Evolutionary conservation across 2,113 vertebrate species (phyloP), one percentile per base, ranked within the genome.

Genomic region (Malaclemys terrapin): DNA sequence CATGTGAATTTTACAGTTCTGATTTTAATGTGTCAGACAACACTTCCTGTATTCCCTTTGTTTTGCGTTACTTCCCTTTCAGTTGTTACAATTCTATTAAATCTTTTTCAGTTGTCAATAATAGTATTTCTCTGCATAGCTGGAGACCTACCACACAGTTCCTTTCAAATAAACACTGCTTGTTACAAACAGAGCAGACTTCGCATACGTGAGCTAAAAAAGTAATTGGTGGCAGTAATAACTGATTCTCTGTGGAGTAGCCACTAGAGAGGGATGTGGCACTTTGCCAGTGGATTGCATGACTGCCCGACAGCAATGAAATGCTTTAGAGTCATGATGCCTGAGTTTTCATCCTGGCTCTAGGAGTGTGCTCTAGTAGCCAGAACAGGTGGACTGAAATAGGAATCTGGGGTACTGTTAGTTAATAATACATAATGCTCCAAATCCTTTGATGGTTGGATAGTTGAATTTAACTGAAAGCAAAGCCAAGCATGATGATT

Each of bases 41-140:
- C 0, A 0, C 81, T 97, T 97, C 97, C 97, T 96, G 95, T 94
- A 83, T 96, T 97, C 88, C 90, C 96, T 95, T 87, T 87, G 90
- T 80, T 93, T 96, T 89, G 84, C 0, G 35, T 45, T 89, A 85
- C 85, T 97, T 97, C 96, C 96, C 97, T 95, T 96, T 96, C 94
- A 88, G 94, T 89, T 95, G 95, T 94, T 93, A 88, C 62, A 93
- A 17, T 94, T 94, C 80, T 91, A 95, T 91, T 89, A 4, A 7
- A 42, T 93, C 85, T 87, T 93, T 96, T 93, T 94, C 79, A 91
- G 84, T 57, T 88, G 89, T 88, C 88, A 76, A 84, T 72, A 76
- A 14, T 96, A 89, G 84, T 91, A 62, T 75, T 38, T n/a, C 53
- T 83, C 79, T 91, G 92, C 42, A 27, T 57, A 90, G 31, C 42